phyloP scores from a whole-genome alignment of 2,113 vertebrate species.

The Silurus glanis region DNA sequence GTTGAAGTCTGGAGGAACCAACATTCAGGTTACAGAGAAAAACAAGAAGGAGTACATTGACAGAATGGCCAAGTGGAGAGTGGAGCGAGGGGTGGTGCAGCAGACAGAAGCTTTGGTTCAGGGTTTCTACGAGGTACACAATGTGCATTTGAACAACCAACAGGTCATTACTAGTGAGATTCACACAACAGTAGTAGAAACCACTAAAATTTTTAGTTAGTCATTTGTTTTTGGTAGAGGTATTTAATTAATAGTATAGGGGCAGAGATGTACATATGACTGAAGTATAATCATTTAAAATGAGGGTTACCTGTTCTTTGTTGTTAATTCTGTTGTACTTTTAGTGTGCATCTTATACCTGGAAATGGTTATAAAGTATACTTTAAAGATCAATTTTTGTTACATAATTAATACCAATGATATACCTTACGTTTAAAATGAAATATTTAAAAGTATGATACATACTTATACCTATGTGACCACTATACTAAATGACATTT shows the following conservation, averaged over 20 bases:
- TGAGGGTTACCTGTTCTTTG: not conserved
- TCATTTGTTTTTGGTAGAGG: not conserved
- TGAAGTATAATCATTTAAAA: not conserved
- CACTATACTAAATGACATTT: not conserved
- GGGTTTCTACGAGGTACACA: conserved; percentile 94
- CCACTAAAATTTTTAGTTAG: not conserved
- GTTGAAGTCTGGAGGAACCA: conserved; percentile 91
- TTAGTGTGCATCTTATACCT: not conserved
- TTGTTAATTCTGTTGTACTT: not conserved
- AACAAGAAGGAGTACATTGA: conserved; percentile 99
- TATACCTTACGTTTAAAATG: not conserved
- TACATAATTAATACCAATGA: not conserved
- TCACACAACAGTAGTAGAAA: not conserved
- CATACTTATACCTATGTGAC: not conserved
- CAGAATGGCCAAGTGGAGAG: conserved; percentile 96
- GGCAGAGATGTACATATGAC: not conserved
- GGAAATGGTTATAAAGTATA: not conserved
- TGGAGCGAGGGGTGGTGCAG: conserved; percentile 90
- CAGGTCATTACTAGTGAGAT: not conserved
- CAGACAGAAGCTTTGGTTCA: conserved; percentile 93
- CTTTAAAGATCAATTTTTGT: not conserved
- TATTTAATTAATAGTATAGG: not conserved
- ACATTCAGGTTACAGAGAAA: conserved; percentile 95
- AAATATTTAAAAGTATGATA: not conserved
- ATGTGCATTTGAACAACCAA: not conserved